A percentile compares a stretch with the other conserved stretches of the same genome.
Conservation (phyloP, 2,113 vertebrate genomes). For the Myiozetetes cayanensis region DNA sequence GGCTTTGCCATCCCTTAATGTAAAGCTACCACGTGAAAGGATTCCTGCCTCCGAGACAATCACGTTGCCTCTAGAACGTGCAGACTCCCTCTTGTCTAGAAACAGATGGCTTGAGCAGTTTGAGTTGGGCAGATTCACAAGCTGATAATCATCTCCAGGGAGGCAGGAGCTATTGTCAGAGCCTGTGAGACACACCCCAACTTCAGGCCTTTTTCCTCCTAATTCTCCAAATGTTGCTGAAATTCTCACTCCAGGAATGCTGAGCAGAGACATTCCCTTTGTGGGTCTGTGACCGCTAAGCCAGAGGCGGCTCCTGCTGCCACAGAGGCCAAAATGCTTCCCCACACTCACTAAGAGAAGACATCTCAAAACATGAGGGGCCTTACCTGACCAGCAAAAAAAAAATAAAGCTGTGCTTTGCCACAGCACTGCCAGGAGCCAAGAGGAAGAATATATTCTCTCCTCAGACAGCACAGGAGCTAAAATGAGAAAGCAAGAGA, state of each 20-base stretch:
- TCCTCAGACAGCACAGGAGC: neutral
- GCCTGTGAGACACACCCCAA: conserved; percentile 55
- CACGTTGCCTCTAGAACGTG: neutral
- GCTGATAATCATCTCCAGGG: conserved; percentile 58
- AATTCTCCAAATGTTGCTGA: conserved; percentile 36
- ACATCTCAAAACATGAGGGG: neutral
- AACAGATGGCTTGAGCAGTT: conserved; percentile 52
- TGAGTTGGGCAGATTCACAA: conserved; percentile 42
- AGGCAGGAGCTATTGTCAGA: conserved; percentile 58
- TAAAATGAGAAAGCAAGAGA: neutral
- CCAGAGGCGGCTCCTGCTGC: neutral
- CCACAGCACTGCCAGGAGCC: neutral
- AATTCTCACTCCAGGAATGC: conserved; percentile 20
- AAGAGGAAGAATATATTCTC: neutral
- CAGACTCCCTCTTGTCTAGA: conserved; percentile 8
- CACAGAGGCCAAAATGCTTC: neutral
- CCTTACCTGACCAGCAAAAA: neutral
- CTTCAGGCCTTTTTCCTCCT: conserved; percentile 51
- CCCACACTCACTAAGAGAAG: neutral
- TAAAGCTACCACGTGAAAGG: neutral
- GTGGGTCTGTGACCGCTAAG: neutral
- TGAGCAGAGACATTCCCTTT: conserved; percentile 29
- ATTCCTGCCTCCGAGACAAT: neutral
- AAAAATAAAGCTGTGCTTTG: neutral
- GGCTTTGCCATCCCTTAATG: neutral